Conservation (phyloP, 2,113 vertebrate genomes). For the Scolopax mira region DNA sequence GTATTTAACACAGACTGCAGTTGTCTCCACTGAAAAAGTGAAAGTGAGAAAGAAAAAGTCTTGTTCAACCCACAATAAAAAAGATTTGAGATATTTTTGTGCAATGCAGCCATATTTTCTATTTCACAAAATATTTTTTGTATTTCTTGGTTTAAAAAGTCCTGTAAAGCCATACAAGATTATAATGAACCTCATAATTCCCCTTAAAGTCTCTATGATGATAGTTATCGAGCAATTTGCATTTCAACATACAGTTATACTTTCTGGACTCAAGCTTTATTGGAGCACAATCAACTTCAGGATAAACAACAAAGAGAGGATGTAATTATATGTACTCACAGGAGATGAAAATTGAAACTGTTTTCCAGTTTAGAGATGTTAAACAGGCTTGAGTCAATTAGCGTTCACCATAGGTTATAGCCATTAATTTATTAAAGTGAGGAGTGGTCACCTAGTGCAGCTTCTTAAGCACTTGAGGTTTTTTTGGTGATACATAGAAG, state of each 20-base stretch:
- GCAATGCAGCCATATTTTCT: not conserved
- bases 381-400: not conserved
- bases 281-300: constrained; percentile 7
- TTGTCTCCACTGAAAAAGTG: not conserved
- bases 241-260: constrained; percentile 20
- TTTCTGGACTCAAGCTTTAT: constrained; percentile 17
- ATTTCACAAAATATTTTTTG: not conserved
- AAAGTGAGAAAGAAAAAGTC: not conserved
- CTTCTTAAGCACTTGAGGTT: not conserved
- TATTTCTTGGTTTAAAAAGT: not conserved
- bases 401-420: not conserved
- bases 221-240: constrained; percentile 19
- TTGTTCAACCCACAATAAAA: not conserved
- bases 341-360: constrained; percentile 14
- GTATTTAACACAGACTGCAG: not conserved
- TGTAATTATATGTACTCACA: constrained; percentile 10
- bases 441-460: not conserved
- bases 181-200: not conserved
- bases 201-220: not conserved
- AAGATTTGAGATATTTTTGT: not conserved
- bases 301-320: constrained; percentile 22
- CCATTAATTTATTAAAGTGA: not conserved
- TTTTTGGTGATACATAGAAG: not conserved
- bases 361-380: constrained; percentile 4
- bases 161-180: not conserved